Evolutionary conservation across 2,113 vertebrate species (phyloP).

Genomic region (Neolamprologus modestus): DNA sequence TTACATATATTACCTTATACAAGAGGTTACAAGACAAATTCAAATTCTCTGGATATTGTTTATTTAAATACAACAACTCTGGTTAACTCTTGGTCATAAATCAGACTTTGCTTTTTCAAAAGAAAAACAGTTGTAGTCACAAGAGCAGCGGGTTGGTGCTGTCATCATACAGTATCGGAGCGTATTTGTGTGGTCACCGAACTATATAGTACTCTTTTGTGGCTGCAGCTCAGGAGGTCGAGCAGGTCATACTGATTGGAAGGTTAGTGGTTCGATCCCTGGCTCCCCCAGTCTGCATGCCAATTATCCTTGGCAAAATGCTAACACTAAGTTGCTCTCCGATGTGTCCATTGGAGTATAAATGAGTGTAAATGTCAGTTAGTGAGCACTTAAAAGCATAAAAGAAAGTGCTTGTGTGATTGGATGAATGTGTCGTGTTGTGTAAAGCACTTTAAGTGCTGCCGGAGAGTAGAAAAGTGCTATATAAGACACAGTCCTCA

Average conservation of each 20-base stretch:
- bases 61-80: neutral
- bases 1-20: neutral
- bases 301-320: neutral
- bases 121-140: neutral
- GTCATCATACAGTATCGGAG: neutral
- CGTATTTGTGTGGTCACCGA: neutral
- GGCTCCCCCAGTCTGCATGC: neutral
- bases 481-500: fast-evolving
- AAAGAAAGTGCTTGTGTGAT: neutral
- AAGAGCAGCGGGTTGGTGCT: neutral
- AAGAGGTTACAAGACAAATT: neutral
- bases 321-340: neutral
- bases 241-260: neutral
- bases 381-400: neutral
- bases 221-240: neutral
- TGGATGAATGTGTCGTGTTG: neutral
- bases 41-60: neutral
- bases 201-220: neutral
- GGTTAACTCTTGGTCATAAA: neutral
- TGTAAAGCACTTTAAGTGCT: neutral
- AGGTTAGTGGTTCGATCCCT: neutral
- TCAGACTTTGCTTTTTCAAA: neutral
- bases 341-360: neutral
- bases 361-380: neutral
- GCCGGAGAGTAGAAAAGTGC: neutral